Conservation (phyloP, 1,140 invertebrate species). For the Temnothorax curvispinosus region DNA sequence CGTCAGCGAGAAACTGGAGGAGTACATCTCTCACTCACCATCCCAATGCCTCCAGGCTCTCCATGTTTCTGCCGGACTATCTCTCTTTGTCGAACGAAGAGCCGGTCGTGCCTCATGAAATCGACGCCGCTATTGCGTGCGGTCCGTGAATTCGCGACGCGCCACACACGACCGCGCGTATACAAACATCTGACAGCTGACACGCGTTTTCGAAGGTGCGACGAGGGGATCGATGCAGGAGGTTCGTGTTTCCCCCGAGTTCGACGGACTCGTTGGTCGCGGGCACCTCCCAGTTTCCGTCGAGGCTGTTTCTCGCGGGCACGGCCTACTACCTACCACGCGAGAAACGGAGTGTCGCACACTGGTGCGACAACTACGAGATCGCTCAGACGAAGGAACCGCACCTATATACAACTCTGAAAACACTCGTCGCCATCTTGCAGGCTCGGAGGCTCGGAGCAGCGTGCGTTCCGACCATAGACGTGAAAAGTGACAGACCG, state of each 20-base stretch:
- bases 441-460: constrained; percentile 16
- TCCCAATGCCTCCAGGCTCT: constrained; percentile 87
- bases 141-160: neutral
- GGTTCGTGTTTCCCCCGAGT: neutral
- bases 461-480: constrained; percentile 36
- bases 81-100: constrained; percentile 14
- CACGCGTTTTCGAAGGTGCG: constrained; percentile 11
- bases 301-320: neutral
- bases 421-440: constrained; percentile 73
- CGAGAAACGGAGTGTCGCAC: neutral
- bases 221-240: neutral
- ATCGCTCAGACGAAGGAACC: constrained; percentile 66
- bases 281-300: neutral
- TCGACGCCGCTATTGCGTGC: neutral
- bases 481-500: neutral
- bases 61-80: constrained; percentile 65
- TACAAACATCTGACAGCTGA: constrained; percentile 78
- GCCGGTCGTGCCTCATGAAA: neutral
- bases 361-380: neutral
- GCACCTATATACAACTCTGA: constrained; percentile 72
- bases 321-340: constrained; percentile 17
- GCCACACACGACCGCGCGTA: constrained; percentile 41
- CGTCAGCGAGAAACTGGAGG: neutral
- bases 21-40: constrained; percentile 85
- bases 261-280: neutral